Conservation (phyloP, 2,888 invertebrate genomes). For the Netelia melanura region DNA sequence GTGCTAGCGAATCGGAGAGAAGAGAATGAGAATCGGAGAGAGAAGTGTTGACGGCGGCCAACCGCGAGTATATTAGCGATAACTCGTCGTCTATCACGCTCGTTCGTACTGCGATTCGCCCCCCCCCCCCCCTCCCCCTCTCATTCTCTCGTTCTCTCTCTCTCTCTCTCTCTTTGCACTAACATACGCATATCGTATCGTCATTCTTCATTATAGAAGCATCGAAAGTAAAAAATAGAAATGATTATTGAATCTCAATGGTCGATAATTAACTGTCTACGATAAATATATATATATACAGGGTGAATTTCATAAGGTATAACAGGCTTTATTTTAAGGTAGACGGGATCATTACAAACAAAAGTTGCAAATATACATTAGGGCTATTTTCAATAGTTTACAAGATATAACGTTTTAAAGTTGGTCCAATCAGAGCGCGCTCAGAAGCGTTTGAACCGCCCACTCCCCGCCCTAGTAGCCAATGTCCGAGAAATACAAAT, state of each 20-base stretch:
- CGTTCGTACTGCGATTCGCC: not conserved
- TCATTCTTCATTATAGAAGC: not conserved
- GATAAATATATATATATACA: not conserved
- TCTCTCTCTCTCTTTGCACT: not conserved
- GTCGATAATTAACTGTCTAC: not conserved
- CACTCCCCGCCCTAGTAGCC: too few relatives aligned
- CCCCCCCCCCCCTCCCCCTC: not conserved
- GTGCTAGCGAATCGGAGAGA: not conserved
- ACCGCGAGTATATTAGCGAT: constrained; percentile 31
- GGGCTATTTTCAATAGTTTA: too few relatives aligned
- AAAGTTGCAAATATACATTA: too few relatives aligned
- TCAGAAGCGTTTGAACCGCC: too few relatives aligned
- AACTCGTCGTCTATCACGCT: constrained; percentile 6
- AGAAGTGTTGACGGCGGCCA: not conserved
- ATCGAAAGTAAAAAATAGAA: not conserved
- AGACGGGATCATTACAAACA: too few relatives aligned
- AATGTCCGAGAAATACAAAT: too few relatives aligned
- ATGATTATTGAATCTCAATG: not conserved
- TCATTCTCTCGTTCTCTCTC: not conserved
- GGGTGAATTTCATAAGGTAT: too few relatives aligned
- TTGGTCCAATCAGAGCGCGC: too few relatives aligned
- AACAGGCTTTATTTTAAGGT: too few relatives aligned
- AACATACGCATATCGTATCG: not conserved
- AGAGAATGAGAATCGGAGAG: constrained; percentile 7
- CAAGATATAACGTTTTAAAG: too few relatives aligned